phyloP scores from a whole-genome alignment of 2,113 vertebrate species.

The Myxocyprinus asiaticus region DNA sequence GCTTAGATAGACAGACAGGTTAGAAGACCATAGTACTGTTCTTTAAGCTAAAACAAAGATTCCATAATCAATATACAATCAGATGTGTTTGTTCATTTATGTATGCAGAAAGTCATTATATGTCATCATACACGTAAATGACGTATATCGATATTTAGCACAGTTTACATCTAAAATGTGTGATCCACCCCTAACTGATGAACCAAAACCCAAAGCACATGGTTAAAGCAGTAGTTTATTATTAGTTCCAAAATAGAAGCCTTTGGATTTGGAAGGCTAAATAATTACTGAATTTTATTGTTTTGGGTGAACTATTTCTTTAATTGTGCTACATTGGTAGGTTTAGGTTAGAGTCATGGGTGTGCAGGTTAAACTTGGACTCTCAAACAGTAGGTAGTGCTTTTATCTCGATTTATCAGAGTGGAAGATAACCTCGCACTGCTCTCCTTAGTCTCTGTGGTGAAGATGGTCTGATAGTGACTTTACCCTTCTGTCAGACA shows the following conservation, averaged over 20 bases:
- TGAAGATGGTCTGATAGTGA: constrained; percentile 59
- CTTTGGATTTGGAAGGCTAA: too few relatives aligned
- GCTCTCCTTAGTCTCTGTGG: constrained; percentile 58
- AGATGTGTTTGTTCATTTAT: constrained; percentile 1
- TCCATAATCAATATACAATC: too few relatives aligned
- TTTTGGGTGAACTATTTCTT: too few relatives aligned
- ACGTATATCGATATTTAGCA: too few relatives aligned
- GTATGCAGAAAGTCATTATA: not conserved
- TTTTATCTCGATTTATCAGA: constrained; percentile 67
- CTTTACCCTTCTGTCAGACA: constrained; percentile 54
- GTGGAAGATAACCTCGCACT: constrained; percentile 71
- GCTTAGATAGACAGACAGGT: not conserved
- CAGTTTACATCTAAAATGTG: not conserved
- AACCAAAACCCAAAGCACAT: constrained; percentile 4
- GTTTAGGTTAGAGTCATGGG: not conserved
- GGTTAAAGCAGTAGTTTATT: not conserved
- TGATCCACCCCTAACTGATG: not conserved
- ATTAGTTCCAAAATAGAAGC: too few relatives aligned
- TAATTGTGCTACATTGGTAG: not conserved
- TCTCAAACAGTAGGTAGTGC: constrained; percentile 63
- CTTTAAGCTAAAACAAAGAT: not conserved
- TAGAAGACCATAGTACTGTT: not conserved
- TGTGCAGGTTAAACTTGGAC: constrained; percentile 31
- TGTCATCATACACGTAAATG: too few relatives aligned
- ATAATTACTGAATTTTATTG: too few relatives aligned